Conservation (phyloP, 2,113 vertebrate genomes). For the Apteryx owenii region DNA sequence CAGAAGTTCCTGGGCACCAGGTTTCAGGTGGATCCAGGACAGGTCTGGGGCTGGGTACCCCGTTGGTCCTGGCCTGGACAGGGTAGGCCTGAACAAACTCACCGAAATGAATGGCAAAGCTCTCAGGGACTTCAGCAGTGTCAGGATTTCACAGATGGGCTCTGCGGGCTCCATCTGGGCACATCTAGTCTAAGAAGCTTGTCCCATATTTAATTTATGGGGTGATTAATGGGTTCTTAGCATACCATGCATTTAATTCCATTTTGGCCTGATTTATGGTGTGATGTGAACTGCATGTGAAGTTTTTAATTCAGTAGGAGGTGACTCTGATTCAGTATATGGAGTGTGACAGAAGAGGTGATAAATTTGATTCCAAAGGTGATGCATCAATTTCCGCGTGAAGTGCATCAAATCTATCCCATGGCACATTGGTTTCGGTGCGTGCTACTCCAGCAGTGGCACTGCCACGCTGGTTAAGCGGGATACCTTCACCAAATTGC, state of each 20-base stretch:
- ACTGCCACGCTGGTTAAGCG: neutral
- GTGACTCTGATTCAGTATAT: conserved; percentile 60
- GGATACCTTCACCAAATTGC: neutral
- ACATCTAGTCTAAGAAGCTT: conserved; percentile 19
- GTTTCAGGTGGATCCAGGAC: neutral
- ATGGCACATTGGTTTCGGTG: neutral
- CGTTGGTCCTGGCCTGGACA: neutral
- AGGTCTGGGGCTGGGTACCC: neutral
- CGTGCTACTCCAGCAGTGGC: neutral
- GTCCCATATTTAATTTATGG: conserved; percentile 63
- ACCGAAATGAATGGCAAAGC: neutral
- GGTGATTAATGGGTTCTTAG: conserved; percentile 62
- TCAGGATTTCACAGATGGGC: neutral
- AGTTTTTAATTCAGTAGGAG: conserved; percentile 74
- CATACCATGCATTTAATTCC: conserved; percentile 69
- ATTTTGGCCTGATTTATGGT: conserved; percentile 71
- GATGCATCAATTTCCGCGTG: conserved; percentile 59
- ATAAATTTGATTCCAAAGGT: conserved; percentile 64
- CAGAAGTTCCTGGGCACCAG: neutral
- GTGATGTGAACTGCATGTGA: conserved; percentile 58
- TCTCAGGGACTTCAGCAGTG: neutral
- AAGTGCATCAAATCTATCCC: conserved; percentile 34
- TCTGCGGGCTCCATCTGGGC: neutral
- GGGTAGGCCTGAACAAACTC: neutral
- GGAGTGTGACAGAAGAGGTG: conserved; percentile 38